Conservation (phyloP, 2,113 vertebrate genomes). For the Rhinolophus sinicus region DNA sequence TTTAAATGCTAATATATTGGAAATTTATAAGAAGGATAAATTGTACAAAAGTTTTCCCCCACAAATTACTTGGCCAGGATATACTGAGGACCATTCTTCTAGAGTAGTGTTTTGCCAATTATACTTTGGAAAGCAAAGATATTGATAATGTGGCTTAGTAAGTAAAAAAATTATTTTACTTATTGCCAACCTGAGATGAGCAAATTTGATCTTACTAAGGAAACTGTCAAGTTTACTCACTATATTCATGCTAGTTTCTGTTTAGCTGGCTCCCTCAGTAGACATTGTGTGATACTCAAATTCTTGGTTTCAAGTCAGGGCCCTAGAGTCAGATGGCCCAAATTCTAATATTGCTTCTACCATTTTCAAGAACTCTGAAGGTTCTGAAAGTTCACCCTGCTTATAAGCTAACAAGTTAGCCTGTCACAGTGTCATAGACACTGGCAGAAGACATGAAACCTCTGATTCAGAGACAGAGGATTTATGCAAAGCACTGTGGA, state of each 20-base stretch:
- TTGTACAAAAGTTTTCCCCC: not conserved
- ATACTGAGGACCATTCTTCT: not conserved
- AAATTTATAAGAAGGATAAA: slow-evolving; percentile 1
- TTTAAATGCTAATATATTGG: not conserved
- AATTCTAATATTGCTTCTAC: not conserved
- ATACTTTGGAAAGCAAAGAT: not conserved
- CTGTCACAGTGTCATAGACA: not conserved
- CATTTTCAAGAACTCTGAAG: not conserved
- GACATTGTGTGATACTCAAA: not conserved
- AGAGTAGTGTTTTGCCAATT: not conserved
- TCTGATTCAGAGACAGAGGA: not conserved
- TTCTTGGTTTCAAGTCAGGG: not conserved
- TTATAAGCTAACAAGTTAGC: not conserved
- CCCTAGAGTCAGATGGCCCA: not conserved
- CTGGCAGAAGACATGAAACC: not conserved
- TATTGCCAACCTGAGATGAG: not conserved
- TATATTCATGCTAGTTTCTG: not conserved
- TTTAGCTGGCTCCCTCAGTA: not conserved
- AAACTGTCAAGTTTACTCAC: not conserved
- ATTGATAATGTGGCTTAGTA: not conserved
- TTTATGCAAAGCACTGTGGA: not conserved
- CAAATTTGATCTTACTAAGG: not conserved
- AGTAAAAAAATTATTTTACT: not conserved
- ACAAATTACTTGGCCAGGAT: not conserved
- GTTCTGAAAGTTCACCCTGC: not conserved